Conservation (phyloP, 2,888 invertebrate genomes). For the Crematogaster levior region DNA sequence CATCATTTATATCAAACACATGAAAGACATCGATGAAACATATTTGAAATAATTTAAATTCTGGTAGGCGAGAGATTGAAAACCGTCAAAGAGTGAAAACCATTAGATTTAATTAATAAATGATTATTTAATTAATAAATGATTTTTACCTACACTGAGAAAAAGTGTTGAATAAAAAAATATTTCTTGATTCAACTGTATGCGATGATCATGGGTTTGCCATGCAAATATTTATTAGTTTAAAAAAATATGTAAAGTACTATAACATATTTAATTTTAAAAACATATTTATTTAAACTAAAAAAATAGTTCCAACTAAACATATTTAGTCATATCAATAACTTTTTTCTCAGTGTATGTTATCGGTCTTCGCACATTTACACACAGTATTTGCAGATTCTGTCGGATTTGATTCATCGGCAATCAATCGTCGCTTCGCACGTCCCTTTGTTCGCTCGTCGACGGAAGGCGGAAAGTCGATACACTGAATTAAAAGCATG, state of each 20-base stretch:
- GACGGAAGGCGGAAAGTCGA: slow-evolving; percentile 26
- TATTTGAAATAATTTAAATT: slow-evolving; percentile 2
- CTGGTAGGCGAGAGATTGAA: neutral
- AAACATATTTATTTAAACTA: no score
- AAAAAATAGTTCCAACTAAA: no score
- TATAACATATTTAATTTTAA: no score
- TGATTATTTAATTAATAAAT: neutral
- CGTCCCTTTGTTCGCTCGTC: slow-evolving; percentile 16
- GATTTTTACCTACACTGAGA: no score
- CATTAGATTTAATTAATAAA: neutral
- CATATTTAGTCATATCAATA: no score
- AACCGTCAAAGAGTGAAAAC: neutral
- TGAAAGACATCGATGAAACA: neutral
- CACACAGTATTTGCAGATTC: neutral
- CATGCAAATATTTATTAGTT: no score
- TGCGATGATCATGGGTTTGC: no score
- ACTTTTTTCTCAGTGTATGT: no score
- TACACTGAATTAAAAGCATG: slow-evolving; percentile 33
- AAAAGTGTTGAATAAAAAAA: no score
- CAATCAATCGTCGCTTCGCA: slow-evolving; percentile 5
- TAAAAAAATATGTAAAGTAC: no score
- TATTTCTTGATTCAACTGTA: no score
- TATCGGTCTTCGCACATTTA: neutral
- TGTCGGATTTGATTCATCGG: neutral
- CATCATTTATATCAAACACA: neutral